Conservation (phyloP, 2,888 invertebrate genomes). For the Ormyrus pomaceus region DNA sequence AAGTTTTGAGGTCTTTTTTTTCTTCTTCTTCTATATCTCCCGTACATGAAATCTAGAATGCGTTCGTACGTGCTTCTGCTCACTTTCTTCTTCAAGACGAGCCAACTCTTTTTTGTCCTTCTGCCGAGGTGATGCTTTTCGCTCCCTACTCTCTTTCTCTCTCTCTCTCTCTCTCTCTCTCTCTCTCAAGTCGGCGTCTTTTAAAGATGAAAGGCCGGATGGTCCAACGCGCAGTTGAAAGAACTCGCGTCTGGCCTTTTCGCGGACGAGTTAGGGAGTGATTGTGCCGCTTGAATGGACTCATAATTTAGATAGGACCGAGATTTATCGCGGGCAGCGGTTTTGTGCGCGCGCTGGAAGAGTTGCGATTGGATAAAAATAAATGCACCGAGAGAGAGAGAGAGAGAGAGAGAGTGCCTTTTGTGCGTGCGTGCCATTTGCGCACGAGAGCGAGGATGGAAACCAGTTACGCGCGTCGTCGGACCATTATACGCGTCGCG, state of each 20-base stretch:
- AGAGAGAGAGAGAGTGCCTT: neutral
- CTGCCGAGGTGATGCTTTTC: too few relatives aligned
- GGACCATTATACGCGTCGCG: neutral
- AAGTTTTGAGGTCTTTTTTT: conserved; percentile 8
- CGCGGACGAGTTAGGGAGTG: neutral
- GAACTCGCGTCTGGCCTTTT: conserved; percentile 4
- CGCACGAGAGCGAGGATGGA: neutral
- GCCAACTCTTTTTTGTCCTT: too few relatives aligned
- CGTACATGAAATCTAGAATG: too few relatives aligned
- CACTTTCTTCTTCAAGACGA: too few relatives aligned
- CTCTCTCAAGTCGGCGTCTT: neutral
- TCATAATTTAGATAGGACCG: conserved; percentile 37
- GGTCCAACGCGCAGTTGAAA: neutral
- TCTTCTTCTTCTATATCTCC: neutral
- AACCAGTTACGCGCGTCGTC: neutral
- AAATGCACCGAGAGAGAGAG: too few relatives aligned
- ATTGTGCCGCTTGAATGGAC: conserved; percentile 12
- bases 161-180: too few relatives aligned
- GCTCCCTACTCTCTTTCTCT: too few relatives aligned
- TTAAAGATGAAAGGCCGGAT: conserved; percentile 11
- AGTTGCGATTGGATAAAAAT: neutral
- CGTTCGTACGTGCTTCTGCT: too few relatives aligned
- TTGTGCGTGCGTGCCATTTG: neutral
- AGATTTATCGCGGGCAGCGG: conserved; percentile 13
- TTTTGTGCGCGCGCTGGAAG: conserved; percentile 1